Evolutionary conservation across 37 sponge, comb jelly and placozoan genomes (phyloP), one percentile per base, ranked within the genome.

Genomic region (Axinella damicornis): DNA sequence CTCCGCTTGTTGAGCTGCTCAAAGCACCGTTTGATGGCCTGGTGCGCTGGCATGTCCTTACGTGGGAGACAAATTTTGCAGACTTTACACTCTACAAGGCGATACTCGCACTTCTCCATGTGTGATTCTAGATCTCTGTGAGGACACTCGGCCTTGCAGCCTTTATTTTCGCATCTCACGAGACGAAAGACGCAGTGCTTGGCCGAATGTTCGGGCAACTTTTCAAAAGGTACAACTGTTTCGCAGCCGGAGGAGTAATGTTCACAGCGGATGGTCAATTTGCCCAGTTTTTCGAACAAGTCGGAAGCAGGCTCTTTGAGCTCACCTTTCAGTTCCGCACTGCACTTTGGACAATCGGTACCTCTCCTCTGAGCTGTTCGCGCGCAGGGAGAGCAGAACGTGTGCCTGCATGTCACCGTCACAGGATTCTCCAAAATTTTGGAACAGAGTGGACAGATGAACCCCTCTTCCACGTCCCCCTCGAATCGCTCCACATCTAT

Each of bases 1-100:
- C 85, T 30, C 46, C 90, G 32, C 67, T 86, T 85, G 53, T 89
- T 85, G 36, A 71, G 57, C 56, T 82, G 54, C 55, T 93, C 94
- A 39, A 63, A 85, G 82, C 93, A 93, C 41, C 89, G 39, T 31
- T 85, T 80, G 41, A 93, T 83, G 22, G 88, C 86, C 27, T 88
- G 84, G 57, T 93, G 93, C 15, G 82, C 86, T 13, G 82, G 35
- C 86, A 91, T 77, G 78, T 82, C 83, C 19, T 85, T 75, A 15
- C 63, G n/a, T 2, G 65, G 65, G 21, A 85, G 69, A 28, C 76
- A 58, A 31, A 57, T 37, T 16, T 80, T 75, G 65, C 91, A 85
- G n/a, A 91, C 83, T 56, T 68, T 66, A 40, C 78, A 87, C n/a
- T 78, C 74, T 22, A 67, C 72, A 21, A 88, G 40, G 35, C 88